Percentiles rank a stretch among this genome's conserved stretches.
Conservation (phyloP, 2,888 invertebrate genomes). For the Tubulanus polymorphus region DNA sequence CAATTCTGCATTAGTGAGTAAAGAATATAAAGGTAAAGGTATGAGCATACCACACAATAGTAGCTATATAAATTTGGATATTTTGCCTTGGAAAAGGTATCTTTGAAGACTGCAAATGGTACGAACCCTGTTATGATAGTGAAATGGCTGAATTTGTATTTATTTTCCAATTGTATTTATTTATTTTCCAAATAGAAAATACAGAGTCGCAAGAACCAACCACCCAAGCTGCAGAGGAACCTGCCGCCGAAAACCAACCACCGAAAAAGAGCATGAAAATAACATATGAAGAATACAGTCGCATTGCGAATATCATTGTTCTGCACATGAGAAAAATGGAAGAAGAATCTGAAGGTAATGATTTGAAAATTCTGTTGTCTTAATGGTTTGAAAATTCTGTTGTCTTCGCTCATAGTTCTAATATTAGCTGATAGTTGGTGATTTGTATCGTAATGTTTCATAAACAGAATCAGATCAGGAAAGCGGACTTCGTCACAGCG, state of each 20-base stretch:
- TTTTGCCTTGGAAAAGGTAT: too few relatives aligned
- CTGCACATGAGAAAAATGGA: slow-evolving; percentile 85
- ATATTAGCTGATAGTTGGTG: too few relatives aligned
- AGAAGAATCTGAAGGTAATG: slow-evolving; percentile 48
- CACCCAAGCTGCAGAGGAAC: slow-evolving; percentile 1
- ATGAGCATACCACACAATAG: too few relatives aligned
- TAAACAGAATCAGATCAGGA: slow-evolving; percentile 15
- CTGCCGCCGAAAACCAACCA: slow-evolving; percentile 9
- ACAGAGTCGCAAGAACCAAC: neutral
- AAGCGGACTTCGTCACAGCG: slow-evolving; percentile 63
- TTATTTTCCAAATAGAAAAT: neutral
- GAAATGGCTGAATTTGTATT: neutral
- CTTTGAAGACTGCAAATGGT: too few relatives aligned
- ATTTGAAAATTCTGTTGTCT: neutral
- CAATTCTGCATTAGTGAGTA: too few relatives aligned
- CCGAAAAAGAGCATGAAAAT: slow-evolving; percentile 56
- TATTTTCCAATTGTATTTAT: neutral
- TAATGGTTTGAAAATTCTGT: too few relatives aligned
- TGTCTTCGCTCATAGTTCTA: too few relatives aligned
- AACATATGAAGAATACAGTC: slow-evolving; percentile 90
- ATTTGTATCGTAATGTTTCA: too few relatives aligned
- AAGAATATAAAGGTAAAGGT: too few relatives aligned
- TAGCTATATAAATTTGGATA: too few relatives aligned
- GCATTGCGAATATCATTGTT: slow-evolving; percentile 85
- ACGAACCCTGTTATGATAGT: too few relatives aligned